Evolutionary conservation across 2,888 invertebrate species (phyloP).

Genomic region (Xylota sylvarum): DNA sequence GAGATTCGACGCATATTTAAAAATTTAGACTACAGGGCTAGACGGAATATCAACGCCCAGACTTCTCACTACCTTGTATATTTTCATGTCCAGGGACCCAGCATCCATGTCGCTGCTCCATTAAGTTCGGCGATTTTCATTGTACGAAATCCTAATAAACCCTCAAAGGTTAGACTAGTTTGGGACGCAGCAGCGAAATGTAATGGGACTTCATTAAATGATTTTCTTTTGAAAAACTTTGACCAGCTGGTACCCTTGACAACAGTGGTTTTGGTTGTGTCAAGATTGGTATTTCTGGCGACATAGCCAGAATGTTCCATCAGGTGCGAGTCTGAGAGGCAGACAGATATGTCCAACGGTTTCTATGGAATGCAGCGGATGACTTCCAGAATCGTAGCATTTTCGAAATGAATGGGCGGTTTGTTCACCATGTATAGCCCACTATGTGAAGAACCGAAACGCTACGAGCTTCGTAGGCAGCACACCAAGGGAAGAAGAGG

Average conservation of each 20-base stretch:
- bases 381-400: slow-evolving; percentile 56
- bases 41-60: too few species aligned
- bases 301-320: slow-evolving; percentile 76
- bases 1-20: too few species aligned
- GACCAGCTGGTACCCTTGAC: slow-evolving; percentile 77
- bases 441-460: background rate
- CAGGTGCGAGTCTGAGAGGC: slow-evolving; percentile 41
- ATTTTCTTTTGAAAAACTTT: slow-evolving; percentile 80
- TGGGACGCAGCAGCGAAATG: slow-evolving; percentile 80
- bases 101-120: too few species aligned
- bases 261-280: slow-evolving; percentile 65
- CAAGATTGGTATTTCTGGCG: slow-evolving; percentile 66
- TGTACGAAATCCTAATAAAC: slow-evolving; percentile 78
- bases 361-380: slow-evolving; percentile 31
- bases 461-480: too few species aligned
- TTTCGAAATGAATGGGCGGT: slow-evolving; percentile 77
- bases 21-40: too few species aligned
- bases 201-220: slow-evolving; percentile 79
- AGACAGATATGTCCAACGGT: slow-evolving; percentile 33
- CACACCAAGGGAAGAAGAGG: too few species aligned
- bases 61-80: too few species aligned
- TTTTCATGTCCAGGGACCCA: too few species aligned
- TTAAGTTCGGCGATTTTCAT: slow-evolving; percentile 70
- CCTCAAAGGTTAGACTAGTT: slow-evolving; percentile 79
- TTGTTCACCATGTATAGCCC: too few species aligned